Conservation (phyloP, 2,797 vertebrate species). For the Notamacropus eugenii region DNA sequence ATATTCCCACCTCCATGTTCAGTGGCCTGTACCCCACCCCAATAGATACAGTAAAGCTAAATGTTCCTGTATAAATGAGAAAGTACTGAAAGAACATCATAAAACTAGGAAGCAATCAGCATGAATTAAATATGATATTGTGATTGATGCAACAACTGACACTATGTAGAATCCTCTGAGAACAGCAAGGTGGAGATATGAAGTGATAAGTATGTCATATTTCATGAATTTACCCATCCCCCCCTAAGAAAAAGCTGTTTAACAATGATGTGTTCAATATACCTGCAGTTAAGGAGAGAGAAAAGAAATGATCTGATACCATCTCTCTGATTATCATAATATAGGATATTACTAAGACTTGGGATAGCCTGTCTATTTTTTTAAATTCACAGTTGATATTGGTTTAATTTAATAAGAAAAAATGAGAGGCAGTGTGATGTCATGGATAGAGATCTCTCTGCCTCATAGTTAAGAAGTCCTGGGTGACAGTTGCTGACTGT, state of each 20-base stretch:
- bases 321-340: background rate
- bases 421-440: background rate
- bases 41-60: constrained; percentile 47
- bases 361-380: background rate
- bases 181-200: background rate
- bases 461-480: background rate
- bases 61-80: background rate
- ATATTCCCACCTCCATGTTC: background rate
- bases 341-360: background rate
- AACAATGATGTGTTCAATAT: background rate
- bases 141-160: constrained; percentile 39
- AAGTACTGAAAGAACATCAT: background rate
- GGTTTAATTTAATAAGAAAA: background rate
- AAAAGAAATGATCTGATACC: background rate
- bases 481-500: background rate
- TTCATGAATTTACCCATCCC: background rate
- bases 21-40: background rate
- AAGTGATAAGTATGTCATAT: background rate
- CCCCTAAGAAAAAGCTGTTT: background rate
- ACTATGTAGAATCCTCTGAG: background rate
- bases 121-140: constrained; percentile 43
- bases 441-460: background rate
- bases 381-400: constrained; percentile 36
- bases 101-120: constrained; percentile 33
- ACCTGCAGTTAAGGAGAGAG: background rate